Evolutionary conservation across 2,797 vertebrate genomes (phyloP), one percentile per base, ranked within the genome.

Genomic region (Oreochromis mossambicus): DNA sequence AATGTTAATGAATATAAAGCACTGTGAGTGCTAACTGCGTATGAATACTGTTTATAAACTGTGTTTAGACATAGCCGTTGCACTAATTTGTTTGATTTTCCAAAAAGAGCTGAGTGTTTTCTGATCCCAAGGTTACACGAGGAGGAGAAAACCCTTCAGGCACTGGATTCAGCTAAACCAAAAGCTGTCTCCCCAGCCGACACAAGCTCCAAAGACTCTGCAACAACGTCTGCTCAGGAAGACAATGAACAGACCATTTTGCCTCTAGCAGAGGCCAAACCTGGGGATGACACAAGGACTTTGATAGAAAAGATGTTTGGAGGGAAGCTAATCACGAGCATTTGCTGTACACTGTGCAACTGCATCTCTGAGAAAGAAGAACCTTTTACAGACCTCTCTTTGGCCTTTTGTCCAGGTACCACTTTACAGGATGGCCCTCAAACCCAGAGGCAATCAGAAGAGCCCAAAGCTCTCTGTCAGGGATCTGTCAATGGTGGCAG

Each of bases 231-330:
- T 58, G 26, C 91, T 41, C 96, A 96, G 83, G 88, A 87, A 11
- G 46, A 81, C 19, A 63, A 36, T 38, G 91, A 87, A 19, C 87
- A 87, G 48, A 79, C 84, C 1, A 70, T 29, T 80, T 81, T 70
- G 46, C 19, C 63, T 75, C 21, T 79, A 6, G 77, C 41, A 36
- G 93, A 91, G 76, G 41, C 88, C 36, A 86, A 82, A 87, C 51
- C 85, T 2, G 89, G 50, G 10, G 88, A 79, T 56, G 94, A 96
- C 11, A 94, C 95, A 54, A 97, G 95, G 93, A 98, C 99, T 79
- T 95, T 99, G 54, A 98, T 98, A 87, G 97, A 99, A 91, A 97
- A 90, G 82, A 99, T 98, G 97, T 99, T 99, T 90, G 98, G 98
- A 55, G 99, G 98, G 32, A 98, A 97, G 86, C 92, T 99, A 41